Base-by-base conservation (phyloP, 2,888 invertebrate genomes). In the Dryadula phaetusa region DNA sequence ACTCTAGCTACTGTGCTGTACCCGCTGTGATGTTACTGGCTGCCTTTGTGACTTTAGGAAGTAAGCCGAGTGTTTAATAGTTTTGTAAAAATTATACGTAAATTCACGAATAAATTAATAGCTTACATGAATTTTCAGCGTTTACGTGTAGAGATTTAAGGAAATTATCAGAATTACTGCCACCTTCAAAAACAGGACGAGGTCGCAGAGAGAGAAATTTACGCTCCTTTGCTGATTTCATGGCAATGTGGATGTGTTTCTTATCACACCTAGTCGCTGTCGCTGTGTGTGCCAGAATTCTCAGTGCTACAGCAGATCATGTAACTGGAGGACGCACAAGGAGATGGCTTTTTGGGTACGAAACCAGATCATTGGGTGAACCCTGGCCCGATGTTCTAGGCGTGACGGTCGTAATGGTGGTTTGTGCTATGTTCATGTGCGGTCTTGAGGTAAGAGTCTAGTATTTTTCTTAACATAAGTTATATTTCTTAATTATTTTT, bases 341-440 rank as follows among this genome's bases (percentile, higher is more conserved):
- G 67, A 88, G 93, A 53, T 94, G 94, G 93, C 79, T 94, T 42
- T 94, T 94, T 73, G 94, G 94, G 1, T 88, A 94, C 73, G 93
- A 94, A 76, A 93, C 94, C 5, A 89, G 93, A 75, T 89, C 94
- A 0, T 80, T 94, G 63, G 94, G 94, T 0, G 94, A 94, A 75
- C 94, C 94, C 0, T 94, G 94, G 94, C 95, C 95, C 25, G 95
- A 95, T 77, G 94, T 94, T 3, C 76, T 95, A 4, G 95, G 94
- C 5, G 94, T 95, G 2, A 94, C 94, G 0, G 94, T 94, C 28
- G 93, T 95, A 7, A 90, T 94, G 78, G 93, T 94, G 0, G 93
- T 94, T 3, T 94, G 94, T 42, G 92, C 93, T 42, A 91, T 95
- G 86, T 95, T 94, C 75, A 94, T 95, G 94, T 91, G 94, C 75